Percentiles rank a stretch among this genome's conserved stretches.
These are phyloP conservation scores for Sinocyclocheilus anshuiensis DNA, from an alignment of 2,113 vertebrate species.

Conservation along the genomic window DNA sequence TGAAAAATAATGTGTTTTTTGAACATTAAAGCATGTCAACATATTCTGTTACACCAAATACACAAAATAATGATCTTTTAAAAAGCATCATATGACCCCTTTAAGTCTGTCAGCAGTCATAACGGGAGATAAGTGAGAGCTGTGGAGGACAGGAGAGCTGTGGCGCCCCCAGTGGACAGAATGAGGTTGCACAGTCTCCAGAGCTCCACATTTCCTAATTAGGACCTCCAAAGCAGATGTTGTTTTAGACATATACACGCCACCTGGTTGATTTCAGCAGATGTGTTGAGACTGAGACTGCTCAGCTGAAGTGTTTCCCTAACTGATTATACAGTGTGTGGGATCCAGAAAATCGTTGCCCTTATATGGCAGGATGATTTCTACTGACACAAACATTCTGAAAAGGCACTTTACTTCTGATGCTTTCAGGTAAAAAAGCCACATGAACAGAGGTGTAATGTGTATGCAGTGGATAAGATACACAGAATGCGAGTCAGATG, in stretches of 20 bases:
- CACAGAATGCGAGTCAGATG: conserved; percentile 16
- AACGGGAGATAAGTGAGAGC: background rate
- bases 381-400: conserved; percentile 14
- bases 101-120: background rate
- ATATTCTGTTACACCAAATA: no score
- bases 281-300: background rate
- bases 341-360: conserved; percentile 35
- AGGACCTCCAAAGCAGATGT: conserved; percentile 38
- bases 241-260: conserved; percentile 4
- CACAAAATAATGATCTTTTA: no score
- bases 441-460: background rate
- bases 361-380: conserved; percentile 47
- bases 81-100: no score
- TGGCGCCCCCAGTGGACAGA: conserved; percentile 41
- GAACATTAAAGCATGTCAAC: no score
- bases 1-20: no score
- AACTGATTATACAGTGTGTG: conserved; percentile 17
- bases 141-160: background rate
- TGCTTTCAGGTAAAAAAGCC: background rate
- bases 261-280: conserved; percentile 23
- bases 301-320: conserved; percentile 37
- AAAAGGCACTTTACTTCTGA: background rate
- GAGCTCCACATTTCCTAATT: conserved; percentile 52
- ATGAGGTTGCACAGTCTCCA: conserved; percentile 37
- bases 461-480: conserved; percentile 5